phyloP scores from a whole-genome alignment of 2,888 invertebrate species.

The Limnephilus marmoratus region DNA sequence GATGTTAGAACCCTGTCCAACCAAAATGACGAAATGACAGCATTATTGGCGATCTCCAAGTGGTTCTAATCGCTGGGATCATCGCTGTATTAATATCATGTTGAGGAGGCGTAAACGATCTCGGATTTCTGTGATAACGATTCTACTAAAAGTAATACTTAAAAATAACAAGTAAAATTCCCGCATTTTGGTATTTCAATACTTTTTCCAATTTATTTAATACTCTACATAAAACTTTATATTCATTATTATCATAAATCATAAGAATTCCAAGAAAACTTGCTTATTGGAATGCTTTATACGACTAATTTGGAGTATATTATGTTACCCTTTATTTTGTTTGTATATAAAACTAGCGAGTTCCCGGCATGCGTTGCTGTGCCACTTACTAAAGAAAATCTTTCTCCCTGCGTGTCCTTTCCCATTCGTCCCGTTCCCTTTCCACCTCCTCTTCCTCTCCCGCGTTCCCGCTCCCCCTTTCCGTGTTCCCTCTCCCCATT shows the following conservation, averaged over 20 bases:
- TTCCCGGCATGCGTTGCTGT: too few relatives aligned
- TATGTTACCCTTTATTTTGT: too few relatives aligned
- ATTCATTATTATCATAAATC: neutral
- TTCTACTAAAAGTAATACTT: neutral
- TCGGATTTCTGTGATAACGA: neutral
- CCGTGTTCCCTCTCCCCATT: too few relatives aligned
- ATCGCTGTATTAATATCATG: neutral
- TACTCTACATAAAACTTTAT: neutral
- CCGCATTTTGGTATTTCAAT: neutral
- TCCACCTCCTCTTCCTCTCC: too few relatives aligned
- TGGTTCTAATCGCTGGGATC: neutral
- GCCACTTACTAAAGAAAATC: too few relatives aligned
- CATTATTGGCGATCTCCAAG: neutral
- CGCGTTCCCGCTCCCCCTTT: too few relatives aligned
- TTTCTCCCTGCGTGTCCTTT: too few relatives aligned
- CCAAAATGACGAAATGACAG: too few relatives aligned
- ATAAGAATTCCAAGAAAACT: neutral
- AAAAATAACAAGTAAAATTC: neutral
- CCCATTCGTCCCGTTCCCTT: too few relatives aligned
- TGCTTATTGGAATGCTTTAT: neutral
- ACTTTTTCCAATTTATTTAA: neutral
- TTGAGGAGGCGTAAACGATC: slow-evolving; percentile 3
- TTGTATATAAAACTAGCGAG: too few relatives aligned
- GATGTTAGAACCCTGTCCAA: too few relatives aligned
- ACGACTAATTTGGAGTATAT: too few relatives aligned